Evolutionary conservation across 1,140 invertebrate species (phyloP).

Genomic region (Trachymyrmex septentrionalis): DNA sequence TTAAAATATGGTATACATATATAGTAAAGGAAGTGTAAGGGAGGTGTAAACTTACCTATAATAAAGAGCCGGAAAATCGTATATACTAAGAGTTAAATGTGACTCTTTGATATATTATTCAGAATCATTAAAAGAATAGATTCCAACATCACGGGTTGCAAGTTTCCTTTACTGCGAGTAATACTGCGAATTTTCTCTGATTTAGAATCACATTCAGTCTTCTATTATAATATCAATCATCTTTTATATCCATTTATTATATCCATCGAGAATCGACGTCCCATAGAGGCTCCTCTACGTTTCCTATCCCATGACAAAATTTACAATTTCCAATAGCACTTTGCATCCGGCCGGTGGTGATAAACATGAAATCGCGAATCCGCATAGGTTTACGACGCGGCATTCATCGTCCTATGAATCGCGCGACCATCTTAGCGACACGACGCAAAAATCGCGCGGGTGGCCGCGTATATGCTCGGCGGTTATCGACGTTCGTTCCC

Average conservation of each 20-base stretch:
- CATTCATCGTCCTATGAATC: slow-evolving; percentile 45
- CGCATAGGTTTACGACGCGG: slow-evolving; percentile 56
- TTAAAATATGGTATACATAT: too few species aligned
- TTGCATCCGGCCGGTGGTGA: slow-evolving; percentile 27
- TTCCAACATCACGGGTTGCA: background rate
- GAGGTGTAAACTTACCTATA: too few species aligned
- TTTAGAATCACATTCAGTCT: background rate
- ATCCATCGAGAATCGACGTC: slow-evolving; percentile 35
- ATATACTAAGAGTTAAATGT: too few species aligned
- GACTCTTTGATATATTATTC: background rate
- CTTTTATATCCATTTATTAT: slow-evolving; percentile 21
- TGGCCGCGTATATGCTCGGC: background rate
- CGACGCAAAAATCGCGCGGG: slow-evolving; percentile 41
- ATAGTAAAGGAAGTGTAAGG: too few species aligned
- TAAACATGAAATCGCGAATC: slow-evolving; percentile 49
- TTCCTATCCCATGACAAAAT: slow-evolving; percentile 27
- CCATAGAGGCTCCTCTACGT: background rate
- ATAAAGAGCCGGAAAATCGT: too few species aligned
- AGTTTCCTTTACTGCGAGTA: background rate
- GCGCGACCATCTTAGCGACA: background rate
- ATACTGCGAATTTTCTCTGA: background rate
- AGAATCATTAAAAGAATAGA: background rate
- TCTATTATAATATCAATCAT: slow-evolving; percentile 35
- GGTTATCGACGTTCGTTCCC: slow-evolving; percentile 40
- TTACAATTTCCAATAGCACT: slow-evolving; percentile 57